Evolutionary conservation across 2,888 invertebrate species (phyloP).

Genomic region (Hirudinaria manillensis): DNA sequence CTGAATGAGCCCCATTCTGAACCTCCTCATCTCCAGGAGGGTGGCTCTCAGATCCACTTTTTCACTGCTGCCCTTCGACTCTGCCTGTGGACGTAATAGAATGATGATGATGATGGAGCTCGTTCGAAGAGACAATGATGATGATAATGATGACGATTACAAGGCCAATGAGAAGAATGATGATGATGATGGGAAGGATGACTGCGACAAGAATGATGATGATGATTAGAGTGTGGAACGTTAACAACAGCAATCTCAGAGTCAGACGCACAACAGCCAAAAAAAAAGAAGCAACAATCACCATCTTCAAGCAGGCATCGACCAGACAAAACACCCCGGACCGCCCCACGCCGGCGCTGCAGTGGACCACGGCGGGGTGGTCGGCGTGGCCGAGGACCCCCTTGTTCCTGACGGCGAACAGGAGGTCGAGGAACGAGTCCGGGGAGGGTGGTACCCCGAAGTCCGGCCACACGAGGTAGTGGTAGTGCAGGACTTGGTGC

Average conservation of each 20-base stretch:
- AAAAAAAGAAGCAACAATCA: conserved; percentile 60
- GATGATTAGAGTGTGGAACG: no score
- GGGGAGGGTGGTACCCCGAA: conserved; percentile 87
- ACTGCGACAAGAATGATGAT: no score
- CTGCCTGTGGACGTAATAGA: not conserved
- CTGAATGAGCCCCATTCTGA: conserved; percentile 89
- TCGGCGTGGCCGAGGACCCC: conserved; percentile 43
- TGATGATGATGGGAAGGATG: no score
- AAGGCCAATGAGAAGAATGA: no score
- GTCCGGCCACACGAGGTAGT: conserved; percentile 92
- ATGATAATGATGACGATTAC: no score
- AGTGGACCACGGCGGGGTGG: conserved; percentile 79
- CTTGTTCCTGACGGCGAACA: conserved; percentile 50
- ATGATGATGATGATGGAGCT: not conserved
- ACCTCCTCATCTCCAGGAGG: conserved; percentile 73
- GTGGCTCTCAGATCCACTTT: conserved; percentile 73
- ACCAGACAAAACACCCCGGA: conserved; percentile 94
- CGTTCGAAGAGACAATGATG: not conserved
- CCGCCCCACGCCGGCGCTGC: conserved; percentile 91
- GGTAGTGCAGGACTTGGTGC: conserved; percentile 67
- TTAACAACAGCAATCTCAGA: no score
- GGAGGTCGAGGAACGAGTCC: conserved; percentile 62
- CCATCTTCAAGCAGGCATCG: conserved; percentile 81
- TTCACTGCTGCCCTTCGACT: conserved; percentile 53
- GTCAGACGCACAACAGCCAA: no score